phyloP scores from a whole-genome alignment of 2,888 invertebrate species.

The Strigamia transsilvanica region DNA sequence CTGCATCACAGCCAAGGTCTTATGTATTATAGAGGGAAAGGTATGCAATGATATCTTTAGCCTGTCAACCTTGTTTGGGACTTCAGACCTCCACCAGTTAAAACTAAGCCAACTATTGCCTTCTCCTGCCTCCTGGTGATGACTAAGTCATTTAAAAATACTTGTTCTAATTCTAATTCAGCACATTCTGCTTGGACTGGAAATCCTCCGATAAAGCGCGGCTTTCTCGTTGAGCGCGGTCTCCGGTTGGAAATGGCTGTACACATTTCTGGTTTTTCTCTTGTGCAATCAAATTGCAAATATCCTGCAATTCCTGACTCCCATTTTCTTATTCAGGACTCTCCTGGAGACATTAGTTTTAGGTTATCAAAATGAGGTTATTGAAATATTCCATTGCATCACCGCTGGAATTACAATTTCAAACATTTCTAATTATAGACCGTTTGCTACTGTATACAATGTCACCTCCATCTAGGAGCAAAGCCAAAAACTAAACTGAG shows the following conservation, averaged over 20 bases:
- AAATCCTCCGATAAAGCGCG: no score
- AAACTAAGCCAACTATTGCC: background rate
- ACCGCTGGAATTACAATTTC: slow-evolving; percentile 1
- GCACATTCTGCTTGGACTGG: no score
- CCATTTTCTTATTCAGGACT: background rate
- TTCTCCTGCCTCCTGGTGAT: slow-evolving; percentile 4
- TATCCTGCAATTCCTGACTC: background rate
- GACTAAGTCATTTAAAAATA: slow-evolving; percentile 24
- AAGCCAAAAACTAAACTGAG: slow-evolving; percentile 16
- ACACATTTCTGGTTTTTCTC: no score
- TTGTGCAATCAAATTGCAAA: background rate
- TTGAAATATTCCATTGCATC: slow-evolving; percentile 24
- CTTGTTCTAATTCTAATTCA: slow-evolving; percentile 6
- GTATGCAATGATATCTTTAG: slow-evolving; percentile 39
- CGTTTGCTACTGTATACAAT: background rate
- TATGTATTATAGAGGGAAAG: slow-evolving; percentile 34
- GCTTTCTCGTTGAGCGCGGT: no score
- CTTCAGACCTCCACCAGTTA: background rate
- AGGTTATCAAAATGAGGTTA: slow-evolving; percentile 31
- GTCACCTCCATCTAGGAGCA: slow-evolving; percentile 40
- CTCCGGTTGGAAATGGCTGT: no score
- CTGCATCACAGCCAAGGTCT: slow-evolving; percentile 40
- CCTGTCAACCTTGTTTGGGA: slow-evolving; percentile 35
- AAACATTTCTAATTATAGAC: slow-evolving; percentile 3
- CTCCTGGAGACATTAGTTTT: background rate